Base-by-base conservation (phyloP, 2,797 vertebrate genomes). In the Lerista edwardsae region DNA sequence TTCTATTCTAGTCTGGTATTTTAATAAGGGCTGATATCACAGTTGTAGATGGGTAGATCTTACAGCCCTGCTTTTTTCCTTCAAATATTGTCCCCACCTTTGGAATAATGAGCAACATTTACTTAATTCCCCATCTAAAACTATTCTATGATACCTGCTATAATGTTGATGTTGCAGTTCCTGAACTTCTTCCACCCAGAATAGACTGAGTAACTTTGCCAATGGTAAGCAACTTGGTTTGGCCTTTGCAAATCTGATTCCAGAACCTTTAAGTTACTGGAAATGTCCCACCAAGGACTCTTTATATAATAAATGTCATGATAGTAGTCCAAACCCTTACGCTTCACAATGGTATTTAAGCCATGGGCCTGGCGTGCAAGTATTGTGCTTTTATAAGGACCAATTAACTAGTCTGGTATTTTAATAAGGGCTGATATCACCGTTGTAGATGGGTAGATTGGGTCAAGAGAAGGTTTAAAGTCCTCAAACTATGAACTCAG, bases 341-440 rank as follows among this genome's bases (percentile, higher is more conserved):
- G 85, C 68, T 73, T 90, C 83, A 34, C 1, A 84, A 41, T 36
- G 87, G 72, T n/a, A 1, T 36, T 47, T 44, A 47, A 87, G 82
- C 73, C 75, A 69, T 0, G 0, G 0, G 31, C 81, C 47, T 84
- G 85, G 86, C 39, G 25, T 36, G 2, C 71, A 88, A 79, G 82
- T 85, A 75, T 79, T 83, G 31, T 68, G 76, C 44, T 78, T 93
- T 88, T 86, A 74, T 29, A 41, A 84, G 80, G 86, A 14, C 73
- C 59, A 80, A 73, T 77, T 75, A 65, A 84, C 3, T 68, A 41
- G 85, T 0, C 0, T 31, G 80, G 69, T 62, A n/a, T 64, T 90
- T 86, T 27, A 73, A 82, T 77, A 55, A 89, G 34, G 27, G 14
- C 3, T 86, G n/a, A 68, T 57, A 83, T 86, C 81, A 79, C 77